Conservation (phyloP, 2,888 invertebrate genomes). For the Cryptosula pallasiana region DNA sequence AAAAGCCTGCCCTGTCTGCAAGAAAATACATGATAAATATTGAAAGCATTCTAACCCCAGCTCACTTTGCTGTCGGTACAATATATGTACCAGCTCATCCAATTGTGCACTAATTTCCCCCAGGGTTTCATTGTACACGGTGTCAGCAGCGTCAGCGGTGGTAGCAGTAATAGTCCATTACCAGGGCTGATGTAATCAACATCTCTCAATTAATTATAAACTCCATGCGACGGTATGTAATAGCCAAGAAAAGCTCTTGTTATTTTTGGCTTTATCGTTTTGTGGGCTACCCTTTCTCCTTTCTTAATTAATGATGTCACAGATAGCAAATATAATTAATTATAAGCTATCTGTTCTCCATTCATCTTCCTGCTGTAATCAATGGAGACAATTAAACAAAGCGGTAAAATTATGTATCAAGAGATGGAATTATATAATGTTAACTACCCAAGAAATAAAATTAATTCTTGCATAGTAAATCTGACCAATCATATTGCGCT, state of each 20-base stretch:
- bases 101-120: constrained; percentile 6
- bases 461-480: neutral
- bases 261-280: neutral
- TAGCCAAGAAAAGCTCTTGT: neutral
- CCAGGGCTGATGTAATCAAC: neutral
- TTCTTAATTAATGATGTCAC: neutral
- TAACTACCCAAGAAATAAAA: constrained; percentile 13
- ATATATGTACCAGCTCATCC: neutral
- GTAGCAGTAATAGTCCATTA: neutral
- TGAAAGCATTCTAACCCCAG: neutral
- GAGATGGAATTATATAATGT: constrained; percentile 7
- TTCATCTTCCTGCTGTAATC: neutral
- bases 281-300: neutral
- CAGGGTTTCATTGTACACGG: neutral
- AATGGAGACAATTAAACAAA: neutral
- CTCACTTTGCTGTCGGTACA: neutral
- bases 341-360: neutral
- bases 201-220: neutral
- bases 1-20: neutral
- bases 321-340: constrained; percentile 1
- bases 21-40: neutral
- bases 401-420: neutral
- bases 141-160: too few relatives aligned
- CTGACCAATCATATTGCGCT: constrained; percentile 1
- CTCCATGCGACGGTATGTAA: neutral